Conservation (phyloP, 2,888 invertebrate species). For the Laspeyria flexula region DNA sequence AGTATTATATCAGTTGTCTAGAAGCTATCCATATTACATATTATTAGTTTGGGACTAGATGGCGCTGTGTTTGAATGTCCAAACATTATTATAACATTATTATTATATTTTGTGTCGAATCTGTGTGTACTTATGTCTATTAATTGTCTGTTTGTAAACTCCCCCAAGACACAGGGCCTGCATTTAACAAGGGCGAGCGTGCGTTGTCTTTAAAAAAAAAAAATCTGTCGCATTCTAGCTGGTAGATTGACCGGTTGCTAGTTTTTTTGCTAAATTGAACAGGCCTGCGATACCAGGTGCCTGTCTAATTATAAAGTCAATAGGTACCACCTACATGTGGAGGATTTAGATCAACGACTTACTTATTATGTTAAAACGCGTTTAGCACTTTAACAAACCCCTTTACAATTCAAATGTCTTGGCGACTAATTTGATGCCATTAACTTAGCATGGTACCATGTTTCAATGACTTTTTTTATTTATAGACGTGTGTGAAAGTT, state of each 20-base stretch:
- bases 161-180: no score
- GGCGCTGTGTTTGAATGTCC: no score
- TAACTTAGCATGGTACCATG: neutral
- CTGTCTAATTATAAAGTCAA: constrained; percentile 12
- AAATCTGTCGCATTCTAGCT: no score
- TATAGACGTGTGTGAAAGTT: neutral
- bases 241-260: constrained; percentile 22
- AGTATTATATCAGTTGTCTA: no score
- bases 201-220: no score
- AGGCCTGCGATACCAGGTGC: neutral
- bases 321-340: neutral
- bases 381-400: neutral
- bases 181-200: no score
- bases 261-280: constrained; percentile 14
- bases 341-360: neutral
- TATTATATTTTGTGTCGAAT: no score
- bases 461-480: neutral
- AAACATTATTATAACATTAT: no score
- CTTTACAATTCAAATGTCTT: neutral
- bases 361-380: neutral
- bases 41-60: no score
- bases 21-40: no score
- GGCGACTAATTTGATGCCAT: neutral
- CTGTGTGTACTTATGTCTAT: no score
- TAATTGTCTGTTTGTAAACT: no score